These are phyloP conservation scores for Orchestia grillus DNA, from an alignment of 1,140 invertebrate genomes.

Conservation along the genomic window DNA sequence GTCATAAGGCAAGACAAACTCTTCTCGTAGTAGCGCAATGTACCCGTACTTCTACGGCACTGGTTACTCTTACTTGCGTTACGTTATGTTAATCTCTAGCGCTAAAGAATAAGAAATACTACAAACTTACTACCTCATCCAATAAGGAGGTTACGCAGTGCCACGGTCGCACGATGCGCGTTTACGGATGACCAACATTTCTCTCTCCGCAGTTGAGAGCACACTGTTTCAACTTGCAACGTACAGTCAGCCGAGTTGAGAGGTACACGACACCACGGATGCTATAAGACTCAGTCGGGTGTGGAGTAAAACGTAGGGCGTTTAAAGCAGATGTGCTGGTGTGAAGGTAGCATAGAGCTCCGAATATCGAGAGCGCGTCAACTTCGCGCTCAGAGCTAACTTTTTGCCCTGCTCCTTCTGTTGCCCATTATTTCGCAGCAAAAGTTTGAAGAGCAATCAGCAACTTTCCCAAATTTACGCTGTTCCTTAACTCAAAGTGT, in stretches of 20 bases:
- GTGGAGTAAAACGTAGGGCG: background rate
- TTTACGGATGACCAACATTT: background rate
- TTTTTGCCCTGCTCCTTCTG: background rate
- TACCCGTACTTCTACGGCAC: too few relatives aligned
- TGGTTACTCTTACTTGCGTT: background rate
- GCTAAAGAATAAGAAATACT: background rate
- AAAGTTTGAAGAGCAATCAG: background rate
- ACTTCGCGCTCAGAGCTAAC: background rate
- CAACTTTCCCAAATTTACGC: background rate
- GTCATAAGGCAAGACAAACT: too few relatives aligned
- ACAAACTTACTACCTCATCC: background rate
- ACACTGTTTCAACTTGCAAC: background rate
- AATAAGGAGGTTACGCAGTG: background rate
- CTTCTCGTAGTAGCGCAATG: too few relatives aligned
- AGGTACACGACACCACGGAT: background rate
- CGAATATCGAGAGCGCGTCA: background rate
- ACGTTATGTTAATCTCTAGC: background rate
- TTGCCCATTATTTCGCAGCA: background rate
- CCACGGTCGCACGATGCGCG: background rate
- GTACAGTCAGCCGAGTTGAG: background rate
- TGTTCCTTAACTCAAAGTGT: background rate
- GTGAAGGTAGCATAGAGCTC: background rate
- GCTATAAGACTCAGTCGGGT: background rate
- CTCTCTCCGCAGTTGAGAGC: background rate
- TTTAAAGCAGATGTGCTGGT: background rate